Base-by-base conservation (phyloP, 2,888 invertebrate species). In the Argyresthia albistria region DNA sequence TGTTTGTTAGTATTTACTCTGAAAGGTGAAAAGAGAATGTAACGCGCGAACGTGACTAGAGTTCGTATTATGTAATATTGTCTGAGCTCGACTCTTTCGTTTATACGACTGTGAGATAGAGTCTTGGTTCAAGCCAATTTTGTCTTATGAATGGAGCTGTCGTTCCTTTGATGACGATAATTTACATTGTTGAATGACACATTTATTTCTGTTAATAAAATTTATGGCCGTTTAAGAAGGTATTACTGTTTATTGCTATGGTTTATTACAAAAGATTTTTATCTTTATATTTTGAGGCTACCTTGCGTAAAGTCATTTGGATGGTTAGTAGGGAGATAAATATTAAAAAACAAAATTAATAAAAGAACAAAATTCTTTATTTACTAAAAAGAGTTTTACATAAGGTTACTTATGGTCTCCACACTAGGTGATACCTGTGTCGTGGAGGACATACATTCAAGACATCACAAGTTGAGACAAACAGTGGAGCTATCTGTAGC, bases 61-160 rank as follows among this genome's bases (percentile, higher is more conserved):
- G 10, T 50, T 9, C 43, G n/a, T 25, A 50, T 49, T 12, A 35
- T n/a, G 16, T 35, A 11, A 35, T 49, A 37, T 49, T 35, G 48
- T 49, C 39, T 49, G 48, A 14, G n/a, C 16, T 12, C 39, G 48
- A 36, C 37, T 25, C 25, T 3, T 45, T 45, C 45, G 45, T 39
- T 36, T 49, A 36, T 49, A 49, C 39, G 48, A 49, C 37, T 49
- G 9, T 36, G 36, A 37, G 36, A 49, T 36, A 37, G 12, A 49
- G 48, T 14, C 16, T 15, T 9, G 37, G 16, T 35, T 49, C 48
- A 49, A 49, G 48, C 35, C 48, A 49, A 49, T 49, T 49, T 12
- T 49, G n/a, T 36, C 36, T 49, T 49, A 49, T 49, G 48, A 49
- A 49, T 49, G 48, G 48, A 49, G 14, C 37, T 49, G 39, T 49